Base-by-base conservation (phyloP, 2,888 invertebrate genomes). In the Campopleginae sp. region DNA sequence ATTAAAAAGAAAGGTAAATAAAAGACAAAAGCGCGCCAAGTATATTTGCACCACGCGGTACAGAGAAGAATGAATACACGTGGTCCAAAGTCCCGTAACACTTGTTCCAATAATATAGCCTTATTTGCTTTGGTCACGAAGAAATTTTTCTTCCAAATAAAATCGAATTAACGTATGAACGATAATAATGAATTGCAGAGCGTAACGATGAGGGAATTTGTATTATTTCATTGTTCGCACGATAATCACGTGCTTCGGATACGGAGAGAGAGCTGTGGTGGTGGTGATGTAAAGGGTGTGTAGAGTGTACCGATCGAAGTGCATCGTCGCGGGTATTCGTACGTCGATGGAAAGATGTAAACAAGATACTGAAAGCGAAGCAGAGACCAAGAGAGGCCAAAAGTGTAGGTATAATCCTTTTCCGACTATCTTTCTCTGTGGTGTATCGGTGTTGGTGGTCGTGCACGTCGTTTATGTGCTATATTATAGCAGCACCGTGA, bases 401-500 rank as follows among this genome's bases (percentile, higher is more conserved):
- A 19, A 63, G 12, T 1, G 27, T n/a, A 46, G 70, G 44, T 27
- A 76, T 19, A 23, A 48, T 38, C 27, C 66, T 10, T 38, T 38
- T 38, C n/a, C 6, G 48, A 51, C 23, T 12, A 17, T 68, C 33
- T 75, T 14, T 66, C 76, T 48, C 23, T 38, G 19, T 66, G 66
- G 46, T 44, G 46, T 27, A 48, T 71, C 72, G 70, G 44, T 54
- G 31, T 75, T 80, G 31, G 72, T 82, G 51, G 79, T 72, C 65
- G 68, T 38, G 48, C 48, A 14, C 66, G 80, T 72, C 61, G 66
- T 66, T 72, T 82, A 70, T 46, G 76, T 46, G 72, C 85, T 70
- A 58, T 72, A 74, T 65, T 77, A 68, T 85, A 86, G 85, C 86
- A 68, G 83, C 87, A 88, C 88, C 88, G 87, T 91, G 90, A 89